phyloP scores from a whole-genome alignment of 2,888 invertebrate genomes.

The Parelbella ahira region DNA sequence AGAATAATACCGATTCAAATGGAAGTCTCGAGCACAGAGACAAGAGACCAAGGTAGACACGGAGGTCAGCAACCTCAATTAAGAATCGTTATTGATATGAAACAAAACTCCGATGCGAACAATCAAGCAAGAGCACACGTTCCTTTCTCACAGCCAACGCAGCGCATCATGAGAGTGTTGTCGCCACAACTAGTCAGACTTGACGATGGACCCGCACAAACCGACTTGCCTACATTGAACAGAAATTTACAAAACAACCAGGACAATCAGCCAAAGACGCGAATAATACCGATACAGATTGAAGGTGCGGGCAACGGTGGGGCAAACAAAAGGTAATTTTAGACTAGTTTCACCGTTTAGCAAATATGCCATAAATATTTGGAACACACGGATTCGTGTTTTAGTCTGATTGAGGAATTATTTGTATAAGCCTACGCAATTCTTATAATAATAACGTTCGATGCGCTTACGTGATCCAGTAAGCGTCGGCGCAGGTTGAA shows the following conservation, averaged over 20 bases:
- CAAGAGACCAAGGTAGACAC: conserved; percentile 49
- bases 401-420: background rate
- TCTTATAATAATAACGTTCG: conserved; percentile 1
- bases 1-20: conserved; percentile 85
- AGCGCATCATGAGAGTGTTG: conserved; percentile 74
- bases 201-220: conserved; percentile 59
- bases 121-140: conserved; percentile 38
- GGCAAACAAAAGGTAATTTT: conserved; percentile 61
- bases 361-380: too few relatives aligned
- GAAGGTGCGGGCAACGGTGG: conserved; percentile 68
- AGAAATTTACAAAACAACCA: conserved; percentile 52
- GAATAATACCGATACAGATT: conserved; percentile 83
- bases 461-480: conserved; percentile 4
- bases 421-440: conserved; percentile 6
- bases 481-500: background rate
- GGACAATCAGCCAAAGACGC: conserved; percentile 67
- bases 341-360: too few relatives aligned
- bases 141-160: conserved; percentile 70
- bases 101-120: conserved; percentile 49
- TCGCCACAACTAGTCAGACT: conserved; percentile 76
- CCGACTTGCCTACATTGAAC: conserved; percentile 62
- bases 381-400: too few relatives aligned
- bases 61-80: conserved; percentile 58
- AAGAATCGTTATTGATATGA: conserved; percentile 72
- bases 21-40: conserved; percentile 73